Percentiles rank a stretch among this genome's conserved stretches.
These are phyloP conservation scores for Cryptus armator DNA, from an alignment of 2,888 invertebrate genomes.

Conservation along the genomic window DNA sequence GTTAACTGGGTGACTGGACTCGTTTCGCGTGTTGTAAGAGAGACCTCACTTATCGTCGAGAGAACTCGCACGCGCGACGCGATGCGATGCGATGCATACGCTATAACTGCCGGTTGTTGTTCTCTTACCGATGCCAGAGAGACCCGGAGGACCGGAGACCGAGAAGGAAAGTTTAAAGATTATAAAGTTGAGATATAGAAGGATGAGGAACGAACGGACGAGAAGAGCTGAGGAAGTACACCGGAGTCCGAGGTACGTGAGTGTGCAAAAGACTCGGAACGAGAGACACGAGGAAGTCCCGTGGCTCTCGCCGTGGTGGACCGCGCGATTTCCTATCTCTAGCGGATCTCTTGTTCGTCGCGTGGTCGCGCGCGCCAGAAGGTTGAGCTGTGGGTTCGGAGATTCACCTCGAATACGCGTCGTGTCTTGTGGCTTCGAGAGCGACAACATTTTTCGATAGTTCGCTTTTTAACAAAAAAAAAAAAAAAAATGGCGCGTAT, in stretches of 20 bases:
- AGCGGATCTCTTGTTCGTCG: constrained; percentile 57
- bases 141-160: constrained; percentile 18
- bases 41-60: constrained; percentile 65
- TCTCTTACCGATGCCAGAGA: constrained; percentile 43
- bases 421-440: constrained; percentile 56
- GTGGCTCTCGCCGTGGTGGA: constrained; percentile 57
- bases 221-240: constrained; percentile 36
- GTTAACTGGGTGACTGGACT: constrained; percentile 54
- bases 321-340: constrained; percentile 64
- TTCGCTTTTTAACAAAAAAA: too few species aligned
- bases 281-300: constrained; percentile 58
- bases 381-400: constrained; percentile 29
- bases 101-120: constrained; percentile 39
- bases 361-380: constrained; percentile 63
- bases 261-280: constrained; percentile 42
- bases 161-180: constrained; percentile 67
- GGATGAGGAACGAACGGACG: constrained; percentile 31
- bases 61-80: constrained; percentile 58
- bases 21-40: constrained; percentile 48
- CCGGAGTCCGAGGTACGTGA: constrained; percentile 36
- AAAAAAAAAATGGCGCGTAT: too few species aligned
- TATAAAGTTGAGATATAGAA: constrained; percentile 57
- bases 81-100: constrained; percentile 53
- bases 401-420: constrained; percentile 57
- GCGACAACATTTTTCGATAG: constrained; percentile 53